Percentiles rank a stretch among this genome's conserved stretches.
Conservation (phyloP, 1,140 invertebrate genomes). For the Ceratina japonica region DNA sequence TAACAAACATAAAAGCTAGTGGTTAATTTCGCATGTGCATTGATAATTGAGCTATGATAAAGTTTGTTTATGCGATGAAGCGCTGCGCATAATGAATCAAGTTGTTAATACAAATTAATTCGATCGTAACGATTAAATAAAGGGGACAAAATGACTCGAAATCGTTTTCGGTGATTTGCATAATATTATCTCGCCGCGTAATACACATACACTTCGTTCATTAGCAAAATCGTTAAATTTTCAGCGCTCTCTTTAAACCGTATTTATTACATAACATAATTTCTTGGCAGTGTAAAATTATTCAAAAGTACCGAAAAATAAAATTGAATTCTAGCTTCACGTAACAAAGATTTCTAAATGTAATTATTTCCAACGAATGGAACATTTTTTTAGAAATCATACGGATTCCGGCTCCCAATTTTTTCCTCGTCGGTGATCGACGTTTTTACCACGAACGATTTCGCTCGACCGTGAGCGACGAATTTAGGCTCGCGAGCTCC, state of each 20-base stretch:
- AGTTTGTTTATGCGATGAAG: neutral
- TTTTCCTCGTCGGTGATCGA: no score
- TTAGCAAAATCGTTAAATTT: neutral
- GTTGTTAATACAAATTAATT: constrained; percentile 18
- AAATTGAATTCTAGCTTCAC: neutral
- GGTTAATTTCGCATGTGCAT: neutral
- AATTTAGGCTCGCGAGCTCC: constrained; percentile 5
- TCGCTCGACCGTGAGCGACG: neutral
- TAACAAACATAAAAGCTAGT: no score
- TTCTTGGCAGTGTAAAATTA: no score
- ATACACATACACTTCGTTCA: neutral
- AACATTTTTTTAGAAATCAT: neutral
- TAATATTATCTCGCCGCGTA: neutral
- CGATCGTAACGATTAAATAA: neutral
- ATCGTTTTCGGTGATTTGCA: neutral
- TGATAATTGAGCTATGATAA: neutral
- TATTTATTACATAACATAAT: neutral
- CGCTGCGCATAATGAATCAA: neutral
- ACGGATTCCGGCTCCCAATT: neutral
- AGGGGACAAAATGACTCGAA: neutral
- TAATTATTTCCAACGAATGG: neutral
- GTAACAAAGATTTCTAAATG: neutral
- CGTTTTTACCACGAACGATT: neutral
- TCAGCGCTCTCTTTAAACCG: neutral
- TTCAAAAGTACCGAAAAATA: no score